Evolutionary conservation across 2,113 vertebrate genomes (phyloP).

Genomic region (Cyphomyrus discorhynchus): DNA sequence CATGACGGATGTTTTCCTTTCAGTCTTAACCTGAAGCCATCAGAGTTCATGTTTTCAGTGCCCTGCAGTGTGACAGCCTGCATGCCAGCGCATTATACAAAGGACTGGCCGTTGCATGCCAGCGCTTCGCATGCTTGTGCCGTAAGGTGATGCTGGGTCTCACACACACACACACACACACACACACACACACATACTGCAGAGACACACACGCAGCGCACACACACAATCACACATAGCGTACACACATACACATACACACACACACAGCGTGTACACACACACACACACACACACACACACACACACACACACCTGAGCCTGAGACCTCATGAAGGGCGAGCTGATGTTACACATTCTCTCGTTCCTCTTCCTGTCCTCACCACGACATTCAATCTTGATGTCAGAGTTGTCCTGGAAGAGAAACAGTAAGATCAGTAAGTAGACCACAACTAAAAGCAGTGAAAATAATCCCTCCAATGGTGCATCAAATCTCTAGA

Average conservation of each 20-base stretch:
- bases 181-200: not conserved
- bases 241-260: not conserved
- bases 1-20: not conserved
- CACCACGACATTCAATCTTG: slow-evolving; percentile 72
- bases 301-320: slow-evolving; percentile 65
- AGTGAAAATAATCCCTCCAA: not conserved
- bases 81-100: not conserved
- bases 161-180: not conserved
- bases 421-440: slow-evolving; percentile 17
- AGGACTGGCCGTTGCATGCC: not conserved
- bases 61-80: not conserved
- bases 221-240: too few species aligned
- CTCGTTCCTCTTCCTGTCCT: slow-evolving; percentile 59
- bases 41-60: not conserved
- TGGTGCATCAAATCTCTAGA: not conserved
- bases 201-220: slow-evolving; percentile 34
- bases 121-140: not conserved
- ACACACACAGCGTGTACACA: not conserved
- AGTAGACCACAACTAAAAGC: not conserved
- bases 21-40: not conserved
- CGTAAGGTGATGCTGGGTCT: not conserved
- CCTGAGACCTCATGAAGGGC: slow-evolving; percentile 85
- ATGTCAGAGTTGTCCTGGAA: slow-evolving; percentile 76
- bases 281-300: not conserved
- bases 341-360: slow-evolving; percentile 82